Evolutionary conservation across 2,113 vertebrate genomes (phyloP).

Genomic region (Cyprinodon variegatus): DNA sequence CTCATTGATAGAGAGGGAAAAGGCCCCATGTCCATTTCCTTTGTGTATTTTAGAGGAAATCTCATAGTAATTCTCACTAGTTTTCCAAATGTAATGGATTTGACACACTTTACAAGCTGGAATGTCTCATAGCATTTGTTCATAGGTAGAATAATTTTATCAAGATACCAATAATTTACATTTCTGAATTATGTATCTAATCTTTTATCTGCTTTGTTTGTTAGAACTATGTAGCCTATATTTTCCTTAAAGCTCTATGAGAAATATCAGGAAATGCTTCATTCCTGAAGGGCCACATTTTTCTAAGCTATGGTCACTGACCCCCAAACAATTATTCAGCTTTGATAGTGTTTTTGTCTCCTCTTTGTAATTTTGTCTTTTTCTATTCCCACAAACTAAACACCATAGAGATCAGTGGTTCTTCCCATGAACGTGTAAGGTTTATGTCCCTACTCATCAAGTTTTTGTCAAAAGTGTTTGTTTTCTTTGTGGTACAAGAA

Average conservation of each 20-base stretch:
- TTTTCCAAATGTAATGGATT: background rate
- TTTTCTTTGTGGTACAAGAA: background rate
- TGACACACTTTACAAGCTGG: background rate
- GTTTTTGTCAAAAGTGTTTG: too few species aligned
- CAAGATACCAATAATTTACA: background rate
- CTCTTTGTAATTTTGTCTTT: background rate
- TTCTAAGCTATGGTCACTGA: background rate
- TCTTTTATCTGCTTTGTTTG: background rate
- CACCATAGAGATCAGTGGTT: too few species aligned
- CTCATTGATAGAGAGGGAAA: slow-evolving; percentile 12
- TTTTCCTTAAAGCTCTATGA: background rate
- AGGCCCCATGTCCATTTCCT: slow-evolving; percentile 1
- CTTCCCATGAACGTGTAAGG: background rate
- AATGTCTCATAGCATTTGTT: background rate
- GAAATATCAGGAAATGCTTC: background rate
- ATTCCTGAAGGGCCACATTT: background rate
- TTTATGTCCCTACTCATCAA: too few species aligned
- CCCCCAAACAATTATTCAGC: background rate
- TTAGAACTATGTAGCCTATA: background rate
- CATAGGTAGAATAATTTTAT: slow-evolving; percentile 7
- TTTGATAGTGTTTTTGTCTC: background rate
- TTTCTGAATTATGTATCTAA: background rate
- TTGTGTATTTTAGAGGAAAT: background rate
- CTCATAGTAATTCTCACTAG: background rate
- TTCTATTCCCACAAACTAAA: background rate